Conservation (phyloP, 1,140 invertebrate species). For the Spodoptera frugiperda region DNA sequence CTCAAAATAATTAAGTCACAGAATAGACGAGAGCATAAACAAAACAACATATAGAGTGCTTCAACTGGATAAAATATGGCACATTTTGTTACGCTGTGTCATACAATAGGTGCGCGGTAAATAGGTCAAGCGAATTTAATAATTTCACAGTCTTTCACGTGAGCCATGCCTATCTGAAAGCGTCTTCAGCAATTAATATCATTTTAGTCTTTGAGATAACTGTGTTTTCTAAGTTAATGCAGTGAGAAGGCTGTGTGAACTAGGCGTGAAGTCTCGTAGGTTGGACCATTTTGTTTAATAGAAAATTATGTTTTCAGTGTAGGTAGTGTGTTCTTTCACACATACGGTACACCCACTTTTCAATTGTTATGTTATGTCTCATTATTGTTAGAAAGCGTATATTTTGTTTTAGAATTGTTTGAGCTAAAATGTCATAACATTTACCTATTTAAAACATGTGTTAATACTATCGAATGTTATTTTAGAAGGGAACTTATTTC, state of each 20-base stretch:
- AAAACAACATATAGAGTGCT: conserved; percentile 10
- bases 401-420: no score
- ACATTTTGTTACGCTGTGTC: conserved; percentile 6
- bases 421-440: no score
- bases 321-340: no score
- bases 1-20: neutral
- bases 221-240: conserved; percentile 40
- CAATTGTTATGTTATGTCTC: no score
- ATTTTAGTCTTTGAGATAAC: conserved; percentile 49
- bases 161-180: conserved; percentile 49
- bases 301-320: neutral
- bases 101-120: conserved; percentile 38
- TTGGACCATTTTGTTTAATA: neutral
- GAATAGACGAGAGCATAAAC: conserved; percentile 10
- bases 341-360: no score
- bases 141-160: conserved; percentile 58
- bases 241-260: conserved; percentile 4
- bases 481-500: no score
- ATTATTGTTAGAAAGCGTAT: no score
- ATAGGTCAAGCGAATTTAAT: conserved; percentile 60
- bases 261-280: conserved; percentile 6
- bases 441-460: no score
- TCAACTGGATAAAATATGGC: conserved; percentile 21
- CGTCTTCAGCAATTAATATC: conserved; percentile 54
- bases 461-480: no score